Evolutionary conservation across 2,888 invertebrate genomes (phyloP).

Genomic region (Anticlea derivata): DNA sequence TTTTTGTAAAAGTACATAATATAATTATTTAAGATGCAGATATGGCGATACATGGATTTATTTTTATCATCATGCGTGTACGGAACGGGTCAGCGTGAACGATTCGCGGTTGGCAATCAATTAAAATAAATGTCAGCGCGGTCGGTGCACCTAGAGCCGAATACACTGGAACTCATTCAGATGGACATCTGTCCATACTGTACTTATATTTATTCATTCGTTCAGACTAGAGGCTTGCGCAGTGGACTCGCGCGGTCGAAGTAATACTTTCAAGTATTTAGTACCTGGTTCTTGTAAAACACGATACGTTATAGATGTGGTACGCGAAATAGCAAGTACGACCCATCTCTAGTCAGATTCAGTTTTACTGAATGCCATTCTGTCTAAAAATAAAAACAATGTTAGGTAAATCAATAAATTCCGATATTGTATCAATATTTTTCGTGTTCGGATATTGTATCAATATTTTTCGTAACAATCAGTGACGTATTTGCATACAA

Average conservation of each 20-base stretch:
- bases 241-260: too few relatives aligned
- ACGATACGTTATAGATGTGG: too few relatives aligned
- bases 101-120: conserved; percentile 60
- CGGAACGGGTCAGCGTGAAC: conserved; percentile 57
- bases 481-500: conserved; percentile 12
- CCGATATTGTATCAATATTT: neutral
- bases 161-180: conserved; percentile 50
- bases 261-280: too few relatives aligned
- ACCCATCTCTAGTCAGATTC: too few relatives aligned
- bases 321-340: too few relatives aligned
- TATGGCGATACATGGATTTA: conserved; percentile 7
- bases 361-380: conserved; percentile 30
- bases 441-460: conserved; percentile 7
- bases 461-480: conserved; percentile 12
- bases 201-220: conserved; percentile 44
- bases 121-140: conserved; percentile 76
- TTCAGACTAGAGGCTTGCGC: too few relatives aligned
- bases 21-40: conserved; percentile 18
- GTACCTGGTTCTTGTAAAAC: too few relatives aligned
- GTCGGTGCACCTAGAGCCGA: conserved; percentile 58
- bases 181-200: conserved; percentile 45
- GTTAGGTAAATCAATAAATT: conserved; percentile 15
- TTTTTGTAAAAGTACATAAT: conserved; percentile 7
- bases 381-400: conserved; percentile 18
- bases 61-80: conserved; percentile 19